Percentiles rank a stretch among this genome's conserved stretches.
phyloP scores from a whole-genome alignment of 2,797 vertebrate species.

The Anguilla obscura region DNA sequence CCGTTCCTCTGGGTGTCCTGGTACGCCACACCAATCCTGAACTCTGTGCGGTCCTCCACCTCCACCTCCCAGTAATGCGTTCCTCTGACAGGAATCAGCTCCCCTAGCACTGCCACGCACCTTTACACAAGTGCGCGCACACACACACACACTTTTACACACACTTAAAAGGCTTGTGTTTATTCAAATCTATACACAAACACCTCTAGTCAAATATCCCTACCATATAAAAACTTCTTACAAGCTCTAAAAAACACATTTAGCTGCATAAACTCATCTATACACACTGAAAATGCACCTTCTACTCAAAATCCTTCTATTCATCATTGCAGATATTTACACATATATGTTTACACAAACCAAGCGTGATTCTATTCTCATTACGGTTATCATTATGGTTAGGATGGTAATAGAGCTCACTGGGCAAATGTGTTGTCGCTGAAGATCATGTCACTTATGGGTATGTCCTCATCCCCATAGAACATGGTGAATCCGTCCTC shows the following conservation, averaged over 20 bases:
- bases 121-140: constrained; percentile 59
- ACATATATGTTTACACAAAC: neutral
- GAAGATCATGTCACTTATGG: constrained; percentile 71
- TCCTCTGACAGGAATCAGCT: constrained; percentile 70
- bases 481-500: constrained; percentile 85
- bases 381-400: neutral
- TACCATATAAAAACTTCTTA: neutral
- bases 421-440: constrained; percentile 81
- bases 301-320: neutral
- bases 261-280: neutral
- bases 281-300: neutral
- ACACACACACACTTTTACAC: neutral
- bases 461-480: constrained; percentile 77
- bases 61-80: constrained; percentile 81
- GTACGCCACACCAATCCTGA: constrained; percentile 71
- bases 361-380: neutral
- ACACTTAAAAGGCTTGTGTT: neutral
- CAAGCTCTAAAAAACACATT: neutral
- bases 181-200: neutral
- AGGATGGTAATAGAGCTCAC: constrained; percentile 60
- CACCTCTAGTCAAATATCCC: neutral
- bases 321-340: neutral
- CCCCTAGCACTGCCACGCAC: constrained; percentile 82
- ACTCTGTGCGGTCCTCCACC: constrained; percentile 66
- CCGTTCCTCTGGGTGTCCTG: constrained; percentile 68